Percentiles rank a stretch among this genome's conserved stretches.
Conservation (phyloP, 64 coral and sea anemone species). For the Porites lutea region DNA sequence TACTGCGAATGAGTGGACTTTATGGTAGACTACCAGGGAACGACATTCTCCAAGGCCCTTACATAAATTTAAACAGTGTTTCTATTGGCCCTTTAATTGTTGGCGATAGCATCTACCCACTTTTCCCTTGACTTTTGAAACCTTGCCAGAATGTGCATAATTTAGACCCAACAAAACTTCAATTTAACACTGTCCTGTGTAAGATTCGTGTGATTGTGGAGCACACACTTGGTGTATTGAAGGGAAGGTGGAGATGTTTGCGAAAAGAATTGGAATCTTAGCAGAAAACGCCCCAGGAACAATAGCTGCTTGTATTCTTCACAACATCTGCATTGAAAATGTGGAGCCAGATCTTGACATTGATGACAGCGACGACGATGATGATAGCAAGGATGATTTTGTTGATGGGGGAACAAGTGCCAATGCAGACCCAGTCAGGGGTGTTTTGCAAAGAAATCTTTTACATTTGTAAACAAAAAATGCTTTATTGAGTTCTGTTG, state of each 20-base stretch:
- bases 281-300: constrained; percentile 45
- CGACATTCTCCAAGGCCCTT: not conserved
- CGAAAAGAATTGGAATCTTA: constrained; percentile 34
- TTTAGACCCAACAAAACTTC: constrained; percentile 22
- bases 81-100: not conserved
- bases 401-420: not conserved
- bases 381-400: not conserved
- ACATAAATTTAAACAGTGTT: not conserved
- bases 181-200: constrained; percentile 23
- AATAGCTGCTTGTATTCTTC: constrained; percentile 44
- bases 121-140: constrained; percentile 41
- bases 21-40: constrained; percentile 18
- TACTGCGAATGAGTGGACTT: constrained; percentile 30
- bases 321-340: constrained; percentile 40
- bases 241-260: constrained; percentile 47
- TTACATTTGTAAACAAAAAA: not conserved
- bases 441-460: not conserved
- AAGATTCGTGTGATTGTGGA: constrained; percentile 34
- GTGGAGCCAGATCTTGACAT: constrained; percentile 15
- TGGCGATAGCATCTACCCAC: constrained; percentile 19
- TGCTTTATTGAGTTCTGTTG: constrained; percentile 4
- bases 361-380: constrained; percentile 33
- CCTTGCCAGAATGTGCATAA: constrained; percentile 28
- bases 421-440: constrained; percentile 17
- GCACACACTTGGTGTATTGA: constrained; percentile 17